Evolutionary conservation across 2,888 invertebrate genomes (phyloP).

Genomic region (Leptinotarsa peninsularis): DNA sequence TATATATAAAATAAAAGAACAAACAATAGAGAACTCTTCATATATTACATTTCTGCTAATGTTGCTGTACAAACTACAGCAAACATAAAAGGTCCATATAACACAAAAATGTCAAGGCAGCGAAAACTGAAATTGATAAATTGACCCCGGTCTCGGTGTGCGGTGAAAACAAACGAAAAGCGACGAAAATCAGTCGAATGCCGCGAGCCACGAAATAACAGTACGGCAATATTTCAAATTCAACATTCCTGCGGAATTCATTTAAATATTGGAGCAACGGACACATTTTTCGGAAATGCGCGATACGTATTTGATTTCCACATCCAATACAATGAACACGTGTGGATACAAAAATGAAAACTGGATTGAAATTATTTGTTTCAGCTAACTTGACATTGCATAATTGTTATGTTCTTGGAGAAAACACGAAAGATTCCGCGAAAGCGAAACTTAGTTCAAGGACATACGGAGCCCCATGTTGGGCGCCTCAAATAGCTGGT

Average conservation of each 20-base stretch:
- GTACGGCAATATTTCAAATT: conserved; percentile 49
- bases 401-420: background rate
- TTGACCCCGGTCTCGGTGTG: conserved; percentile 50
- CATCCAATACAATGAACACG: background rate
- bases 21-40: conserved; percentile 57
- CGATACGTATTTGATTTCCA: background rate
- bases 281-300: conserved; percentile 16
- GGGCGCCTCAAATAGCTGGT: background rate
- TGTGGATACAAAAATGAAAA: background rate
- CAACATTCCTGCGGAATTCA: conserved; percentile 38
- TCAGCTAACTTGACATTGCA: background rate
- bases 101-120: conserved; percentile 56
- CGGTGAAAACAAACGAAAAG: conserved; percentile 48
- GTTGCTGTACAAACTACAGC: conserved; percentile 56
- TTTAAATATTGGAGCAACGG: conserved; percentile 23
- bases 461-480: background rate
- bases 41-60: conserved; percentile 59
- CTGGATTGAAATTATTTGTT: background rate
- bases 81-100: conserved; percentile 57
- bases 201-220: conserved; percentile 50
- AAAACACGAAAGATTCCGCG: too few species aligned
- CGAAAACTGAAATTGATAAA: conserved; percentile 60
- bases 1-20: conserved; percentile 56
- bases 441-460: background rate
- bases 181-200: conserved; percentile 51